Percentiles rank a stretch among this genome's conserved stretches.
These are phyloP conservation scores for Chlorops oryzae DNA, from an alignment of 1,140 invertebrate genomes.

Conservation along the genomic window DNA sequence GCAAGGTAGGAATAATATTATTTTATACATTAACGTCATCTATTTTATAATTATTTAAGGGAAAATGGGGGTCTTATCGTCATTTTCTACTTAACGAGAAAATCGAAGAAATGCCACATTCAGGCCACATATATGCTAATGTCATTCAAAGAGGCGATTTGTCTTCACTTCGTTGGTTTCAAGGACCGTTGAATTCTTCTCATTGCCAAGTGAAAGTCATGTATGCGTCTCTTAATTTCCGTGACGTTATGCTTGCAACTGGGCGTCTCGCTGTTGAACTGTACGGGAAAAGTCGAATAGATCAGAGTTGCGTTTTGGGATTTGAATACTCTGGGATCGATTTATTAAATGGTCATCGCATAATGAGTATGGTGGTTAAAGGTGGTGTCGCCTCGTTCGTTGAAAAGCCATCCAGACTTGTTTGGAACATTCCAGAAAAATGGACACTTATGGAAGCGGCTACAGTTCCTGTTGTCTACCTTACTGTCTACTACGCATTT, in stretches of 20 bases:
- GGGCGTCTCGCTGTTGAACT: slow-evolving; percentile 64
- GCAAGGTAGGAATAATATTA: slow-evolving; percentile 53
- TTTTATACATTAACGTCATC: neutral
- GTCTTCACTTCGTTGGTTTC: slow-evolving; percentile 76
- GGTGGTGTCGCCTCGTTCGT: slow-evolving; percentile 58
- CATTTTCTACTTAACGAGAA: slow-evolving; percentile 54
- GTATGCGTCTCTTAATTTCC: slow-evolving; percentile 68
- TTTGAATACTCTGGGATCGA: slow-evolving; percentile 67
- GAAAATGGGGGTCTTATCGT: slow-evolving; percentile 75
- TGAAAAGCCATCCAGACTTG: slow-evolving; percentile 52
- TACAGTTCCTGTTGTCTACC: slow-evolving; percentile 80
- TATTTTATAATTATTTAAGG: slow-evolving; percentile 43
- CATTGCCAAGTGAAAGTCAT: slow-evolving; percentile 52
- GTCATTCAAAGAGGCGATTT: slow-evolving; percentile 75
- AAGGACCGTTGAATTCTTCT: slow-evolving; percentile 51
- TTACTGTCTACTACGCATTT: slow-evolving; percentile 78
- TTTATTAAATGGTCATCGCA: slow-evolving; percentile 53
- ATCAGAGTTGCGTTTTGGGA: slow-evolving; percentile 63
- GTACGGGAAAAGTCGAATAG: slow-evolving; percentile 51
- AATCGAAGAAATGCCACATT: slow-evolving; percentile 31
- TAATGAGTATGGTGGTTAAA: slow-evolving; percentile 63
- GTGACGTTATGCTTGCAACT: slow-evolving; percentile 71
- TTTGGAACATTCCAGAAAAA: slow-evolving; percentile 73
- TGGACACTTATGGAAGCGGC: slow-evolving; percentile 85
- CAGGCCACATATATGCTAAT: slow-evolving; percentile 70